Evolutionary conservation across 2,888 invertebrate species (phyloP).

Genomic region (Drosophila ezoana): DNA sequence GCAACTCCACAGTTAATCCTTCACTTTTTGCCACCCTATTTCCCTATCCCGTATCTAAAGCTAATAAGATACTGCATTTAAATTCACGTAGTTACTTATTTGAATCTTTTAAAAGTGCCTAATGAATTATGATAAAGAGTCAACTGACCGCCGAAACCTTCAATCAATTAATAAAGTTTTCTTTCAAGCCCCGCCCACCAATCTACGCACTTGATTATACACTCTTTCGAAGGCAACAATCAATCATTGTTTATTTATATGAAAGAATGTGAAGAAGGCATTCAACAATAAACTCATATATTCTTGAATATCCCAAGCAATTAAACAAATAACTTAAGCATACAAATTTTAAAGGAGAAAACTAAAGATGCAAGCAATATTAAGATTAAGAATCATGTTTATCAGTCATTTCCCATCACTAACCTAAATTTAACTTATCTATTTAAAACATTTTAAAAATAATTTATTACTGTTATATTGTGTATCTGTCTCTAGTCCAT

Average conservation of each 20-base stretch:
- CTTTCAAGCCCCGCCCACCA: slow-evolving; percentile 6
- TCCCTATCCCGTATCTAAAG: no score
- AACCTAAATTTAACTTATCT: no score
- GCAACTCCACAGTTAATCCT: slow-evolving; percentile 87
- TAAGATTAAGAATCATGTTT: no score
- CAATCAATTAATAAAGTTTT: slow-evolving; percentile 15
- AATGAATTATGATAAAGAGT: slow-evolving; percentile 4
- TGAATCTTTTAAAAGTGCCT: neutral
- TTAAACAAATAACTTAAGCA: neutral
- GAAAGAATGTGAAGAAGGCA: neutral
- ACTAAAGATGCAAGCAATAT: no score
- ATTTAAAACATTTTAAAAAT: no score
- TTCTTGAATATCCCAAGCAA: neutral
- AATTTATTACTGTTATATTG: no score
- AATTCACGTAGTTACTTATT: neutral
- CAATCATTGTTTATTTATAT: slow-evolving; percentile 33
- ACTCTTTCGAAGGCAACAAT: slow-evolving; percentile 22
- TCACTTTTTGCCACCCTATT: neutral
- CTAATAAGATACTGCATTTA: no score
- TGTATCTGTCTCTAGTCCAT: no score
- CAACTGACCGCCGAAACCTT: slow-evolving; percentile 5
- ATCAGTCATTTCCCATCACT: no score
- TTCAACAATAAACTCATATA: neutral
- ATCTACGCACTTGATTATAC: neutral
- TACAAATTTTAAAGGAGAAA: neutral